A percentile compares a stretch with the other conserved stretches of the same genome.
These are phyloP conservation scores for Coboldia fuscipes DNA, from an alignment of 1,140 invertebrate genomes.

Conservation along the genomic window DNA sequence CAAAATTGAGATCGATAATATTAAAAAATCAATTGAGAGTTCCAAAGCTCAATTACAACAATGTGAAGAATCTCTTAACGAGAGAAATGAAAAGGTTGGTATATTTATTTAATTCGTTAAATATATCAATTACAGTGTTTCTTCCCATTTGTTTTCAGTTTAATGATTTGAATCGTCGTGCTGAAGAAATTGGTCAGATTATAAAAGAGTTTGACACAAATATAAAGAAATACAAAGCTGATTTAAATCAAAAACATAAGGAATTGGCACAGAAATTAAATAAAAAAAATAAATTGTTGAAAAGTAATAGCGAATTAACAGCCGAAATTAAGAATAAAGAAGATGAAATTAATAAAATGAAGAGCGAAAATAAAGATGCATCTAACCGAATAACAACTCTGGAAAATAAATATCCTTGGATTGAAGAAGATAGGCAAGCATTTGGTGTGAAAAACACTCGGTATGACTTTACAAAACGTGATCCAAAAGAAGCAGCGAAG, in stretches of 20 bases:
- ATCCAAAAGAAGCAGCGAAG: slow-evolving; percentile 34
- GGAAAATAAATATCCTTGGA: slow-evolving; percentile 38
- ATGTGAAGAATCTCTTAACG: slow-evolving; percentile 23
- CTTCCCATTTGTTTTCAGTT: no score
- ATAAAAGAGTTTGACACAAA: slow-evolving; percentile 31
- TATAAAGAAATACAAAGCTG: slow-evolving; percentile 53
- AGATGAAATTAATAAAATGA: slow-evolving; percentile 39
- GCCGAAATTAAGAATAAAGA: slow-evolving; percentile 61
- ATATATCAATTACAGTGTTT: no score
- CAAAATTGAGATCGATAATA: slow-evolving; percentile 39
- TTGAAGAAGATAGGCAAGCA: slow-evolving; percentile 50
- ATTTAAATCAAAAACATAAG: slow-evolving; percentile 49
- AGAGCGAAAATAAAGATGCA: slow-evolving; percentile 23
- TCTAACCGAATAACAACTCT: slow-evolving; percentile 18
- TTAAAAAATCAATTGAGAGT: slow-evolving; percentile 44
- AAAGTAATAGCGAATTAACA: slow-evolving; percentile 38
- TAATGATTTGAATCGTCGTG: slow-evolving; percentile 22
- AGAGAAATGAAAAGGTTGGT: slow-evolving; percentile 24
- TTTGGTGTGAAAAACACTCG: slow-evolving; percentile 48
- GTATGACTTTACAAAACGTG: slow-evolving; percentile 30
- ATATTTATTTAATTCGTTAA: neutral
- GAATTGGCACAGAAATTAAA: slow-evolving; percentile 40
- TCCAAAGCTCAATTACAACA: slow-evolving; percentile 33
- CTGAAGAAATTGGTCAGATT: slow-evolving; percentile 20
- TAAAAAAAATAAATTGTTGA: slow-evolving; percentile 45